Evolutionary conservation across 2,888 invertebrate genomes (phyloP).

Genomic region (Terebella lapidaria): DNA sequence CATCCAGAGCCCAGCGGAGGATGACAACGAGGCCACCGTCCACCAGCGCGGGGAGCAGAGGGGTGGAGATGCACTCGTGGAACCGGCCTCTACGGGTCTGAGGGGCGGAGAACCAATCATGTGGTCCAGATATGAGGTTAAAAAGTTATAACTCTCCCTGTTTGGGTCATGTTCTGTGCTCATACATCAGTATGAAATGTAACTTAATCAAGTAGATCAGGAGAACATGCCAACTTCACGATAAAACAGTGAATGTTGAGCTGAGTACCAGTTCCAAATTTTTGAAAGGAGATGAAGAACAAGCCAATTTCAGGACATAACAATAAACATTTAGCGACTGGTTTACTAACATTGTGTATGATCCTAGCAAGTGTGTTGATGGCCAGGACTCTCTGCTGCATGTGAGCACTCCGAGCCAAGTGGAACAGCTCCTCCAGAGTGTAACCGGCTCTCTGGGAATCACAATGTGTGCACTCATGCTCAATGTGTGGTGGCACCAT

Average conservation of each 20-base stretch:
- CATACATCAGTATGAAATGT: background rate
- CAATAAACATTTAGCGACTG: no score
- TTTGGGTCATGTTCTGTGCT: background rate
- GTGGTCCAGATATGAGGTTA: background rate
- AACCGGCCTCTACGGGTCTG: constrained; percentile 64
- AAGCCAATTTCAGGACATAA: no score
- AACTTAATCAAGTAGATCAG: background rate
- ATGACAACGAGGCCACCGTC: constrained; percentile 73
- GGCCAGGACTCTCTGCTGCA: constrained; percentile 78
- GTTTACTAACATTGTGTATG: constrained; percentile 53
- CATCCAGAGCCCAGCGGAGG: constrained; percentile 80
- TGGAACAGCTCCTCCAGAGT: constrained; percentile 82
- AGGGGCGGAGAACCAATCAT: no score
- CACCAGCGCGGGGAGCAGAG: constrained; percentile 60
- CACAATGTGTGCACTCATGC: no score
- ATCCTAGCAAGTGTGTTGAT: constrained; percentile 76
- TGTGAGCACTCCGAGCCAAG: constrained; percentile 65
- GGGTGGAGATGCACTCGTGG: constrained; percentile 69
- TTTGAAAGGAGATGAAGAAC: no score
- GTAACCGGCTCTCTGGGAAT: constrained; percentile 69
- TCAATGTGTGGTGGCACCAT: no score
- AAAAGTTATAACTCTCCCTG: background rate
- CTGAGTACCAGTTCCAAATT: no score
- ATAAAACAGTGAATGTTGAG: no score
- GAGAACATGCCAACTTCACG: background rate